Conservation (phyloP, 1,140 invertebrate species). For the Solenopsis fugax region DNA sequence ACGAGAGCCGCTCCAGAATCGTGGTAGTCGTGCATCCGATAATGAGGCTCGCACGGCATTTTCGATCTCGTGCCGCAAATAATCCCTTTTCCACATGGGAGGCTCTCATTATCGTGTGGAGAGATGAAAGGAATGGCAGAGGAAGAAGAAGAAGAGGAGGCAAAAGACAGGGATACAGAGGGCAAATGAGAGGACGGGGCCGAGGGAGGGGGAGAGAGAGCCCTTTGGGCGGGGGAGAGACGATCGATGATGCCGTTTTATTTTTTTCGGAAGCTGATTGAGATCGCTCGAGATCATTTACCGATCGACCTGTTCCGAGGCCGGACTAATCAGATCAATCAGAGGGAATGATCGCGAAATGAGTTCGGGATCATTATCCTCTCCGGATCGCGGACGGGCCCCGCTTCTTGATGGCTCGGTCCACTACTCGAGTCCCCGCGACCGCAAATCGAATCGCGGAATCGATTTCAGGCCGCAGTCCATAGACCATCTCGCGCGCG, state of each 20-base stretch:
- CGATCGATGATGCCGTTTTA: constrained; percentile 77
- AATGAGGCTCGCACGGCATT: constrained; percentile 76
- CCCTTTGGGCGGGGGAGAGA: constrained; percentile 3
- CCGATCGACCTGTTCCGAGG: constrained; percentile 81
- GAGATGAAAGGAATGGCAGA: constrained; percentile 44
- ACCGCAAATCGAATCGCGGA: constrained; percentile 83
- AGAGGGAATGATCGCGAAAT: constrained; percentile 82
- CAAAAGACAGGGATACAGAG: constrained; percentile 30
- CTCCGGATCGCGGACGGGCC: constrained; percentile 35
- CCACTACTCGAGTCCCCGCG: constrained; percentile 73
- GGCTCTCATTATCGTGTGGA: constrained; percentile 81
- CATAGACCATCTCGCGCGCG: constrained; percentile 33
- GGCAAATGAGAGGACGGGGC: background rate
- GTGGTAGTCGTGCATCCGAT: constrained; percentile 79
- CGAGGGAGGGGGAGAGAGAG: constrained; percentile 5
- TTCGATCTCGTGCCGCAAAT: constrained; percentile 82
- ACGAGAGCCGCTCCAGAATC: constrained; percentile 77
- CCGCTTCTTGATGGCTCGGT: constrained; percentile 57
- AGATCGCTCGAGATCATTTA: constrained; percentile 85
- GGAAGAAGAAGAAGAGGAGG: constrained; percentile 51
- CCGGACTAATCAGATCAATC: constrained; percentile 86
- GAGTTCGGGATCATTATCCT: constrained; percentile 83
- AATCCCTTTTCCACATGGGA: constrained; percentile 82
- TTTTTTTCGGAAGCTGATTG: constrained; percentile 87
- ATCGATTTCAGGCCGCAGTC: constrained; percentile 74